Percentiles rank a stretch among this genome's conserved stretches.
phyloP scores from a whole-genome alignment of 2,888 invertebrate species.

The Pyrrhia umbra region DNA sequence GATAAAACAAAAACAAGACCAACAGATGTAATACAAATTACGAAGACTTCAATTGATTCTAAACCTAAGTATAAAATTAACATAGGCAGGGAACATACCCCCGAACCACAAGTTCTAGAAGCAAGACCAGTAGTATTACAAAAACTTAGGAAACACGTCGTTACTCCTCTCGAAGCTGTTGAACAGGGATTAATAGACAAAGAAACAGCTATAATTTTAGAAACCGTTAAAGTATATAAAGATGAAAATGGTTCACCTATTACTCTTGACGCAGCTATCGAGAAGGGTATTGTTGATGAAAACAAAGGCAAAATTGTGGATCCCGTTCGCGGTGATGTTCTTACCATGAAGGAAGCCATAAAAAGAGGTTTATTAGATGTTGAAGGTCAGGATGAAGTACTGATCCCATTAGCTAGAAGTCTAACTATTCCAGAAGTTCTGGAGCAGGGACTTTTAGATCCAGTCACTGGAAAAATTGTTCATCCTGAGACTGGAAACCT shows the following conservation, averaged over 20 bases:
- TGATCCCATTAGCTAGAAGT: slow-evolving; percentile 95
- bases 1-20: slow-evolving; percentile 68
- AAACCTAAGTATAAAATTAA: slow-evolving; percentile 93
- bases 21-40: slow-evolving; percentile 90
- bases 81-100: slow-evolving; percentile 90
- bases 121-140: slow-evolving; percentile 93
- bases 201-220: slow-evolving; percentile 93
- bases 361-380: slow-evolving; percentile 95
- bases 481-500: slow-evolving; percentile 96
- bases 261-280: slow-evolving; percentile 94
- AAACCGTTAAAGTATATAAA: slow-evolving; percentile 90
- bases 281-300: slow-evolving; percentile 92
- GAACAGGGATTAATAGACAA: slow-evolving; percentile 94
- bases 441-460: slow-evolving; percentile 96
- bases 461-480: slow-evolving; percentile 93
- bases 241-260: slow-evolving; percentile 91
- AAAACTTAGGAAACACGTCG: slow-evolving; percentile 94
- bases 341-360: slow-evolving; percentile 96
- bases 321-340: slow-evolving; percentile 94
- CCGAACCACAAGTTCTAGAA: slow-evolving; percentile 90
- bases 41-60: slow-evolving; percentile 88
- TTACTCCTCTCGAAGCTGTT: slow-evolving; percentile 94
- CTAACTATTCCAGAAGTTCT: slow-evolving; percentile 95
- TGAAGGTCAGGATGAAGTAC: slow-evolving; percentile 93
- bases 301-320: slow-evolving; percentile 95